Base-by-base conservation (phyloP, 1,140 invertebrate species). In the Muscidifurax raptorellus region DNA sequence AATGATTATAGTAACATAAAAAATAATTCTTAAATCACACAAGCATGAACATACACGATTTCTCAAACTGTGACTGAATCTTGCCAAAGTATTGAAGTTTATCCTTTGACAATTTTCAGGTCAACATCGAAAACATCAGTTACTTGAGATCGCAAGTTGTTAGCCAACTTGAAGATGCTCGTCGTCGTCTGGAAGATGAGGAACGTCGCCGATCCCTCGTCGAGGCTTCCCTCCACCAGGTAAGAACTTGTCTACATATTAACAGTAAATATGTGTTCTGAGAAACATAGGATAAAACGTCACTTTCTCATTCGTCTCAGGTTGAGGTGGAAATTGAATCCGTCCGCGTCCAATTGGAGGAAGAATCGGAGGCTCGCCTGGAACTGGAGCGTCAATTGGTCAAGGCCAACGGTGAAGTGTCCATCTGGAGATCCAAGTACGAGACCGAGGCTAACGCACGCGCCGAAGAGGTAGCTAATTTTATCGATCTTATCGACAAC, bases 341-440 rank as follows among this genome's bases (percentile, higher is more conserved):
- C 30, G 95, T 98, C 80, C 96, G 98, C 88, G 96, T 97, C 78
- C 98, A 99, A 94, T 94, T 99, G 88, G 98, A 99, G 93, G 98
- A 99, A 94, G 98, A 99, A 94, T 97, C 97, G 75, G 98, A 99
- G 92, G 97, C 97, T 86, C 97, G 98, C 90, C 94, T 99, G 90
- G 98, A 99, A 92, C 95, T 99, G 87, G 98, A 99, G 94, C 95
- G 98, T 89, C 98, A 99, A 94, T 94, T 99, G 90, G 96, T 97
- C 88, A 98, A 98, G 92, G 95, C 96, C 89, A 98, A 96, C 92
- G 97, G 97, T 86, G 98, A 99, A 90, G 96, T 96, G 85, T 94
- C 95, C 89, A 95, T 97, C 87, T 99, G 96, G 96, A 96, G 97
- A 92, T 96, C 95, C 90, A 99, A 99, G 93, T 99, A 97, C 92